Evolutionary conservation across 2,797 vertebrate species (phyloP), one percentile per base, ranked within the genome.

Genomic region (Decapterus maruadsi): DNA sequence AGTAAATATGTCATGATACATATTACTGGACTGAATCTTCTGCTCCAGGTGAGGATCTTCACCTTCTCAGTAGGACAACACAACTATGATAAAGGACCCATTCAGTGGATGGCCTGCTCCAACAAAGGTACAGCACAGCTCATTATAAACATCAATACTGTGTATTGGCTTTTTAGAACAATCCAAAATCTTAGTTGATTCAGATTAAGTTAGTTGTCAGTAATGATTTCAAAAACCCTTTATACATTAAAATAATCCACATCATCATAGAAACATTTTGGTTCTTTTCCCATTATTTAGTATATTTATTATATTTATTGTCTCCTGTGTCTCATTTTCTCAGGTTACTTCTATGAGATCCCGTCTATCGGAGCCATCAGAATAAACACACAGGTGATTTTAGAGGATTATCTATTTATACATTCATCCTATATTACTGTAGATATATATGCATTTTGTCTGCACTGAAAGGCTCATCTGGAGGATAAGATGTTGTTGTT

Each of bases 11-110:
- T 31, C 1, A 17, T 59, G 13, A 67, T 55, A 20, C 3, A 16
- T 62, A 22, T 12, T 56, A 26, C 13, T 48, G 7, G 45, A 46
- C 45, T 68, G 7, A 48, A 48, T 72, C 6, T 64, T 60, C 3
- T 87, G 17, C 74, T 70, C 4, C 81, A 99, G 98, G 98, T 99
- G 22, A 96, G 98, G 42, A 97, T 99, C 57, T 99, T 99, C 88
- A 99, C 98, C 0, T 99, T 99, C 92, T 99, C 98, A 66, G 98
- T 99, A 26, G 98, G 98, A 84, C 98, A 99, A 13, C 98, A 99
- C 93, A 99, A 99, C 93, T 99, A 99, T 56, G 98, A 99, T 81
- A 98, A 98, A 87, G 96, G 97, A 89, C 98, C 98, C 63, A 97
- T 99, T 90, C 98, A 99, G 79, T 99, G 98, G 98, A 99, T 99